Evolutionary conservation across 2,113 vertebrate genomes (phyloP).

Genomic region (Phylloscopus whistleri): DNA sequence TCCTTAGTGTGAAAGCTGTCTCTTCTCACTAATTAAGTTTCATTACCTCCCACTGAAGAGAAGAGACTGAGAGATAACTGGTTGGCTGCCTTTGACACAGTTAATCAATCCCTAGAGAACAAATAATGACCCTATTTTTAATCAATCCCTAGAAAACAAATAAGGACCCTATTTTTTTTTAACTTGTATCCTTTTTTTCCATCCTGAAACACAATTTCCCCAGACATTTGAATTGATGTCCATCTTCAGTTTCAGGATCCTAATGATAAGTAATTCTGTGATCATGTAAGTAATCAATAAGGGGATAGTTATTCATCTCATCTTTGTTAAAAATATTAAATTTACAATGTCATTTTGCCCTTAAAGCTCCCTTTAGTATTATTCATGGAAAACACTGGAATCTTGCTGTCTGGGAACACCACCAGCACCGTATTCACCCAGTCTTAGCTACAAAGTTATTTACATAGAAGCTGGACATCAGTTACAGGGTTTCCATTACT

Average conservation of each 20-base stretch:
- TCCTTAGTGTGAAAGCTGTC: constrained; percentile 64
- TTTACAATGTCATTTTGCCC: background rate
- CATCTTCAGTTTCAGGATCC: background rate
- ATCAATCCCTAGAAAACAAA: constrained; percentile 63
- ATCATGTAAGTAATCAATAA: background rate
- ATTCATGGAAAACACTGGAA: background rate
- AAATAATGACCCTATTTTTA: constrained; percentile 54
- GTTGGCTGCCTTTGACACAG: constrained; percentile 51
- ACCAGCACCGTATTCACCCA: background rate
- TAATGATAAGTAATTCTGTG: background rate
- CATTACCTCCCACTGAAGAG: constrained; percentile 66
- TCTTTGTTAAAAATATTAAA: background rate
- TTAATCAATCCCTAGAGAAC: constrained; percentile 63
- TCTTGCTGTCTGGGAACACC: background rate
- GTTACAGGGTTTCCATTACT: background rate
- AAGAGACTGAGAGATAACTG: constrained; percentile 63
- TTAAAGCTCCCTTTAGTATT: background rate
- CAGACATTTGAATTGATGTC: background rate
- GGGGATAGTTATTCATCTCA: background rate
- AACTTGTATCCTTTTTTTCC: background rate
- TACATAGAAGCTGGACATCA: background rate
- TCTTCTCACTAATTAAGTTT: constrained; percentile 75
- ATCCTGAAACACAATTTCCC: background rate
- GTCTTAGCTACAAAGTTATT: background rate
- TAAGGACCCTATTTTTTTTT: constrained; percentile 29